Evolutionary conservation across 2,888 invertebrate genomes (phyloP).

Genomic region (Ormyrus pomaceus): DNA sequence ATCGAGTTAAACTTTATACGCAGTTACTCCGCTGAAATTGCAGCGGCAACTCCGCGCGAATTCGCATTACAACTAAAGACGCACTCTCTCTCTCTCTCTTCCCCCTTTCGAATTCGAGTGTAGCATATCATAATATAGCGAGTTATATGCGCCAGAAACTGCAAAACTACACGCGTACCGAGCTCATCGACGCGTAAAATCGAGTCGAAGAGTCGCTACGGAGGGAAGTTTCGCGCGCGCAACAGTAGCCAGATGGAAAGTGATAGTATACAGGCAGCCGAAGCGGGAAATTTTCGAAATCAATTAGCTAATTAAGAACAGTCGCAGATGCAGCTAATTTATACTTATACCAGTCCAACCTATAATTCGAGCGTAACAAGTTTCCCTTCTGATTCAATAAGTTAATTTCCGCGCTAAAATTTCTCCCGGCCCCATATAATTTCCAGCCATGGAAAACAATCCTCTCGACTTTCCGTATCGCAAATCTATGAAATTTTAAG

Average conservation of each 20-base stretch:
- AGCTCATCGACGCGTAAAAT: constrained; percentile 47
- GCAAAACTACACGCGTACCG: not conserved
- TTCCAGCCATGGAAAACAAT: too few species aligned
- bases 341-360: not conserved
- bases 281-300: constrained; percentile 19
- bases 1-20: constrained; percentile 16
- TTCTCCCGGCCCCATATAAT: too few species aligned
- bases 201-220: constrained; percentile 9
- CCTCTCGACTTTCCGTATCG: too few species aligned
- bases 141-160: constrained; percentile 11
- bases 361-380: too few species aligned
- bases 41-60: constrained; percentile 5
- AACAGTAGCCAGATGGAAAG: not conserved
- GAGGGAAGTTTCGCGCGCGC: constrained; percentile 20
- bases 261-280: not conserved
- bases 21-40: not conserved
- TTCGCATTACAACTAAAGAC: constrained; percentile 37
- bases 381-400: too few species aligned
- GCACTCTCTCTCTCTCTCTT: not conserved
- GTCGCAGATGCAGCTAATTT: not conserved
- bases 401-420: too few species aligned
- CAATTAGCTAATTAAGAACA: constrained; percentile 7
- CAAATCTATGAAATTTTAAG: too few species aligned
- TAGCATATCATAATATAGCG: constrained; percentile 45
- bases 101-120: constrained; percentile 16